A percentile compares a stretch with the other conserved stretches of the same genome.
phyloP scores from a whole-genome alignment of 2,888 invertebrate species.

The Pardosa pseudoannulata region DNA sequence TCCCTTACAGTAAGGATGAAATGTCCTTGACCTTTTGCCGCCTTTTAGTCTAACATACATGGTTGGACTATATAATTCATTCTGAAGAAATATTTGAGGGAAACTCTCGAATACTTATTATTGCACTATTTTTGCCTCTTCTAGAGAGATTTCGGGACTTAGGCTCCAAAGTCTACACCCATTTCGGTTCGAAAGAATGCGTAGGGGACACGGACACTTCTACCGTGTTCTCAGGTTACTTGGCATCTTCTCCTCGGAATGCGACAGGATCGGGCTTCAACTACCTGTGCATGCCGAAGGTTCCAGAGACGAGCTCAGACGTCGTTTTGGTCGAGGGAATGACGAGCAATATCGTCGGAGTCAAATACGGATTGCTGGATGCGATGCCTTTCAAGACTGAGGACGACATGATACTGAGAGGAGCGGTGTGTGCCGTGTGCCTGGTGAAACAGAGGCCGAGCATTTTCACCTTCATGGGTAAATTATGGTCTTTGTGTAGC shows the following conservation, averaged over 20 bases:
- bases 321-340: neutral
- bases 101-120: no score
- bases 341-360: slow-evolving; percentile 27
- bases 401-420: slow-evolving; percentile 10
- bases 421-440: slow-evolving; percentile 37
- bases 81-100: no score
- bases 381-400: slow-evolving; percentile 12
- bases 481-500: no score
- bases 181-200: slow-evolving; percentile 38
- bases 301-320: neutral
- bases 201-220: neutral
- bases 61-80: no score
- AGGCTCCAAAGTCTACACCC: slow-evolving; percentile 7
- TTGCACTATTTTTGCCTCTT: no score
- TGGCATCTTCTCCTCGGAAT: slow-evolving; percentile 31
- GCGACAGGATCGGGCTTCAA: slow-evolving; percentile 26
- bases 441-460: slow-evolving; percentile 8
- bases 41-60: no score
- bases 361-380: slow-evolving; percentile 50
- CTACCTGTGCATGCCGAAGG: slow-evolving; percentile 37
- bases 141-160: slow-evolving; percentile 4
- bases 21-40: no score
- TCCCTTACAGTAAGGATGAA: no score
- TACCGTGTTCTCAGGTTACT: slow-evolving; percentile 25
- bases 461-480: slow-evolving; percentile 26